These are phyloP conservation scores for Carlito syrichta DNA, from an alignment of 2,113 vertebrate genomes.

Conservation along the genomic window DNA sequence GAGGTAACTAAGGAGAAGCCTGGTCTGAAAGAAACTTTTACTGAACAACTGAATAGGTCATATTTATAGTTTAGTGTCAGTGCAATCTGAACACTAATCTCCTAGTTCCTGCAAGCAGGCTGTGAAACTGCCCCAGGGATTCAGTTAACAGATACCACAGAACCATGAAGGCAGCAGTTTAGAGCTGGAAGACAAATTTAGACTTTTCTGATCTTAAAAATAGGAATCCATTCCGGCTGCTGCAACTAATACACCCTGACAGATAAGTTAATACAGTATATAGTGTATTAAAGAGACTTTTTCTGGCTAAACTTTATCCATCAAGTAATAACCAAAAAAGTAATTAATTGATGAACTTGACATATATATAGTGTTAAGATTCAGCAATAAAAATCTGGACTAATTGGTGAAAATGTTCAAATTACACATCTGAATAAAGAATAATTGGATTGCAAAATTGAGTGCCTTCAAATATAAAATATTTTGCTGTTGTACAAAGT, in stretches of 20 bases:
- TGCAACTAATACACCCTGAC: neutral
- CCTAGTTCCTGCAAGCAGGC: neutral
- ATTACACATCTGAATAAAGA: neutral
- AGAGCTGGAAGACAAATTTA: neutral
- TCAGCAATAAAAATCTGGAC: slow-evolving; percentile 2
- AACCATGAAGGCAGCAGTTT: neutral
- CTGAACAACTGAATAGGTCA: neutral
- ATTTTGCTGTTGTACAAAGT: neutral
- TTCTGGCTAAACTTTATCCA: slow-evolving; percentile 3
- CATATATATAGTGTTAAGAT: neutral
- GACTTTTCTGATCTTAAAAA: slow-evolving; percentile 49
- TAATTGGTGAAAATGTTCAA: slow-evolving; percentile 28
- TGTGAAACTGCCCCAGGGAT: neutral
- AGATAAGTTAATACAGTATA: neutral
- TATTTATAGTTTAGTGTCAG: neutral
- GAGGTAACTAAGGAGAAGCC: neutral
- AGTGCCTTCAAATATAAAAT: slow-evolving; percentile 14
- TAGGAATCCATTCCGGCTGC: neutral
- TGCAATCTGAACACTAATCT: neutral
- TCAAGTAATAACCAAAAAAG: neutral
- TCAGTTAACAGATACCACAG: neutral
- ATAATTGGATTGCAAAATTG: neutral
- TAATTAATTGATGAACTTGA: neutral
- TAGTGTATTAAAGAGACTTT: neutral
- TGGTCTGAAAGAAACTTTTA: neutral